These are phyloP conservation scores for Odontamblyopus lacepedii DNA, from an alignment of 2,797 vertebrate genomes.

Conservation along the genomic window DNA sequence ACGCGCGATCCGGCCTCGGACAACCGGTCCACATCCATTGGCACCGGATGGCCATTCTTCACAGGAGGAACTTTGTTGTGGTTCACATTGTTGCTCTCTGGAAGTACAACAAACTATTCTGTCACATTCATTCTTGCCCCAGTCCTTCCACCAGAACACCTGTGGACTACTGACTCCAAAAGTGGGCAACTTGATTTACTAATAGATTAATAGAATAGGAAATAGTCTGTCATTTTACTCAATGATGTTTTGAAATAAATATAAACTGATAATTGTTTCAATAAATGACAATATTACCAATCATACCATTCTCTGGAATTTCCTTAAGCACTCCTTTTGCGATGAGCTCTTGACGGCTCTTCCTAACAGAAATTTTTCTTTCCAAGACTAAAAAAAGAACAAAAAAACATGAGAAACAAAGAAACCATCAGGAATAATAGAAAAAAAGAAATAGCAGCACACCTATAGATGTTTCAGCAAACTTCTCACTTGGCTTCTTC, in stretches of 20 bases:
- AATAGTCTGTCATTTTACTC: too few species aligned
- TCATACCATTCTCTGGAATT: constrained; percentile 87
- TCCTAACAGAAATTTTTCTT: constrained; percentile 93
- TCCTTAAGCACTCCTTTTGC: constrained; percentile 92
- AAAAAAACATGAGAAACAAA: neutral
- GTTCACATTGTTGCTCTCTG: constrained; percentile 81
- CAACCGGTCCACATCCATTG: constrained; percentile 65
- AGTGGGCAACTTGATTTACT: too few species aligned
- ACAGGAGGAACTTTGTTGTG: constrained; percentile 72
- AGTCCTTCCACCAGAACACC: too few species aligned
- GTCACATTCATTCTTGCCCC: neutral
- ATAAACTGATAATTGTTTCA: too few species aligned
- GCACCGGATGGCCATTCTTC: constrained; percentile 87
- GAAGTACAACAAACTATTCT: constrained; percentile 6
- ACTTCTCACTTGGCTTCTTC: constrained; percentile 94
- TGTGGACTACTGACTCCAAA: too few species aligned
- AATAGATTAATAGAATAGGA: too few species aligned
- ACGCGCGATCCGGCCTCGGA: constrained; percentile 45
- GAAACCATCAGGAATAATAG: neutral
- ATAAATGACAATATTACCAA: neutral
- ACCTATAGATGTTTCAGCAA: constrained; percentile 94
- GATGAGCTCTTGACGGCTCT: constrained; percentile 91
- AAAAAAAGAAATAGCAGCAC: constrained; percentile 5
- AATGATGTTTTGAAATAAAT: too few species aligned
- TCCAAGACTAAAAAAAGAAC: constrained; percentile 83